Evolutionary conservation across 2,797 vertebrate genomes (phyloP).

Genomic region (Chelon labrosus): DNA sequence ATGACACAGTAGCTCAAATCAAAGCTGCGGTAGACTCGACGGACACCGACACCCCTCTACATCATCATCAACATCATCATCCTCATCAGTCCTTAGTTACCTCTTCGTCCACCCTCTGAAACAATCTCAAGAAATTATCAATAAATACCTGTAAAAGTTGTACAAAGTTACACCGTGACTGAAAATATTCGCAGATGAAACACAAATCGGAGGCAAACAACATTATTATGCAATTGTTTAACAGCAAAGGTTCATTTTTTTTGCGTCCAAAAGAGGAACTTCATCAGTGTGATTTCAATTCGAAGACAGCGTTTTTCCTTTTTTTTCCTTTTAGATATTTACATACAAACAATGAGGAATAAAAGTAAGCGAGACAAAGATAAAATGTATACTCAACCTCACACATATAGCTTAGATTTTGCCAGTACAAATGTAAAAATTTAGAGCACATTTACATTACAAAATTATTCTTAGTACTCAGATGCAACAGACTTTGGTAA

Average conservation of each 20-base stretch:
- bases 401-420: constrained; percentile 83
- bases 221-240: constrained; percentile 75
- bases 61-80: not conserved
- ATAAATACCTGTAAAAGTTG: constrained; percentile 85
- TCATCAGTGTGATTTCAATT: constrained; percentile 71
- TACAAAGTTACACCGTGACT: constrained; percentile 83
- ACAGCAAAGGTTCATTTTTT: constrained; percentile 69
- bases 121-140: constrained; percentile 74
- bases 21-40: constrained; percentile 85
- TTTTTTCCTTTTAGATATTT: constrained; percentile 78
- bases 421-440: constrained; percentile 95
- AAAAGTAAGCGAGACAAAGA: constrained; percentile 83
- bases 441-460: constrained; percentile 90
- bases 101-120: constrained; percentile 52
- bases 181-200: constrained; percentile 79
- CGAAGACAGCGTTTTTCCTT: constrained; percentile 71
- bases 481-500: constrained; percentile 99
- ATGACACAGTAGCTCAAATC: constrained; percentile 89
- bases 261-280: constrained; percentile 69
- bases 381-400: constrained; percentile 82
- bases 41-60: constrained; percentile 73
- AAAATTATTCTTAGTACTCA: constrained; percentile 92
- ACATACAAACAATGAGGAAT: constrained; percentile 84
- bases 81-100: constrained; percentile 55
- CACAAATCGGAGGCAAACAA: constrained; percentile 76